phyloP scores from a whole-genome alignment of 2,888 invertebrate species.

The Carcina quercana region DNA sequence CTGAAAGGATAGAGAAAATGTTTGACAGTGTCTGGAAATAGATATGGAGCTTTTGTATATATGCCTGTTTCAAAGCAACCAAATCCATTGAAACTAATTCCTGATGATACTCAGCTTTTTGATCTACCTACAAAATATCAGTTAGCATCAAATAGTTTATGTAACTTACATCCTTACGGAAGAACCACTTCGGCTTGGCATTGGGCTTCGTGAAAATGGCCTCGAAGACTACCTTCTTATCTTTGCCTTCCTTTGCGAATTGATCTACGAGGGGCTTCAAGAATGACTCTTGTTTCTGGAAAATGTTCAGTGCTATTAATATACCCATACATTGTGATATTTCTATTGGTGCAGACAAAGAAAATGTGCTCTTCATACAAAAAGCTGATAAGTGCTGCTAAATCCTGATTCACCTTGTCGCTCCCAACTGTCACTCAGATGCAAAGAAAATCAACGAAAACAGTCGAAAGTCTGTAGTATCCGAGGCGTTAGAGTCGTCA shows the following conservation, averaged over 20 bases:
- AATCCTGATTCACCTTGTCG: conserved; percentile 32
- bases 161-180: conserved; percentile 92
- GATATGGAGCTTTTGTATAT: background rate
- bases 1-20: conserved; percentile 52
- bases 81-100: no score
- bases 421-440: conserved; percentile 44
- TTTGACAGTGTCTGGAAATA: background rate
- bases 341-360: conserved; percentile 49
- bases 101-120: no score
- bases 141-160: no score
- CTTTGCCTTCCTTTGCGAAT: conserved; percentile 95
- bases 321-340: conserved; percentile 19
- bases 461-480: conserved; percentile 35
- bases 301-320: conserved; percentile 37
- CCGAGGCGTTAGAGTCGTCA: conserved; percentile 64
- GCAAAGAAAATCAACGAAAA: conserved; percentile 47
- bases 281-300: conserved; percentile 95
- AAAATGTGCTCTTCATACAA: conserved; percentile 64
- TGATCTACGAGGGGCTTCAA: conserved; percentile 95
- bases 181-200: conserved; percentile 93
- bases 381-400: conserved; percentile 54
- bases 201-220: conserved; percentile 98
- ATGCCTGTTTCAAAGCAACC: no score
- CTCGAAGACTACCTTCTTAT: conserved; percentile 95
- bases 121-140: no score